Conservation (phyloP, 2,797 vertebrate species). For the Muscicapa comitata region DNA sequence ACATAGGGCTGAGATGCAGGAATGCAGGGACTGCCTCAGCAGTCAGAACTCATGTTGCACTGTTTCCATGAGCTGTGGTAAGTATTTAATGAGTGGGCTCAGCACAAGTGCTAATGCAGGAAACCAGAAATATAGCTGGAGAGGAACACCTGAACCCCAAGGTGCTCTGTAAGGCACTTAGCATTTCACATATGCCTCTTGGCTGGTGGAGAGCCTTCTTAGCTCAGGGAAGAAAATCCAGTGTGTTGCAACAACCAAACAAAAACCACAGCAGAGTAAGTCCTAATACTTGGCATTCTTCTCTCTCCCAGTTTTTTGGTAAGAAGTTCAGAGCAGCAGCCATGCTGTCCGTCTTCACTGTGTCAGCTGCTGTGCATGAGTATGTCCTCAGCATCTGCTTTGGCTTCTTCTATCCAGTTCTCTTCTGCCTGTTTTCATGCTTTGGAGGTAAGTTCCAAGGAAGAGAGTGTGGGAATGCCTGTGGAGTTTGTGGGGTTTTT, state of each 20-base stretch:
- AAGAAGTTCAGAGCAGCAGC: slow-evolving; percentile 86
- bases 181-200: background rate
- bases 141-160: background rate
- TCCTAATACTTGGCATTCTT: background rate
- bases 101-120: background rate
- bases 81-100: background rate
- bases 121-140: background rate
- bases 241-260: background rate
- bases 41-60: background rate
- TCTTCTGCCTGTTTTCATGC: slow-evolving; percentile 90
- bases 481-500: background rate
- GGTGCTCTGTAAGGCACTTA: background rate
- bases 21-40: background rate
- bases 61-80: background rate
- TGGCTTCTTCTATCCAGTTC: slow-evolving; percentile 93
- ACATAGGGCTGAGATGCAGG: background rate
- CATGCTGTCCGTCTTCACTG: slow-evolving; percentile 88
- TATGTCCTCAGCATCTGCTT: slow-evolving; percentile 88
- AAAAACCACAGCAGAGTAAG: background rate
- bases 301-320: slow-evolving; percentile 81
- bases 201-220: background rate
- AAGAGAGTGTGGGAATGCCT: background rate
- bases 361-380: slow-evolving; percentile 91
- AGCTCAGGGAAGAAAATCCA: background rate
- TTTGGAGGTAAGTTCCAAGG: slow-evolving; percentile 88